Evolutionary conservation across 1,140 invertebrate species (phyloP).

Genomic region (Pentalonia nigronervosa): DNA sequence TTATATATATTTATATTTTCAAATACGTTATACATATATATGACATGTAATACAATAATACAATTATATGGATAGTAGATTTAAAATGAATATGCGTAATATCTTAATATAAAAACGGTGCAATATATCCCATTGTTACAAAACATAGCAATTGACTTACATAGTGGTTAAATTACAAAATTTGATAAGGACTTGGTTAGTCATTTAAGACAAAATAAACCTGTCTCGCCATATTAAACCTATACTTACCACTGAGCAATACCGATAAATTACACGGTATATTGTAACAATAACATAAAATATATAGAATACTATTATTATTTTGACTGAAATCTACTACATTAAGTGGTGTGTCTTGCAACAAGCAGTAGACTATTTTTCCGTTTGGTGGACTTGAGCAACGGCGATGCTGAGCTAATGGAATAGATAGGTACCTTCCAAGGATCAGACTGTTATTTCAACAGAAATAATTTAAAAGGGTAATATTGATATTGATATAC

Average conservation of each 20-base stretch:
- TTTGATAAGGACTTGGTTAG: background rate
- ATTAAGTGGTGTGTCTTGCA: background rate
- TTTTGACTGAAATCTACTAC: background rate
- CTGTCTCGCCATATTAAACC: background rate
- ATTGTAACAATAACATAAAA: background rate
- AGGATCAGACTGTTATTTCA: background rate
- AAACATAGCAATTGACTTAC: background rate
- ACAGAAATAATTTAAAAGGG: constrained; percentile 10
- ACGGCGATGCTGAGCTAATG: background rate
- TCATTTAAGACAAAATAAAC: background rate
- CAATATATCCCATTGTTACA: background rate
- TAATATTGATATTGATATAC: background rate
- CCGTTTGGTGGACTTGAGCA: background rate
- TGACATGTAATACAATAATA: background rate
- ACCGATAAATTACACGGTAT: background rate
- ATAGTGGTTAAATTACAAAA: background rate
- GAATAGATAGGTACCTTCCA: background rate
- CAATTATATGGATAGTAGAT: background rate
- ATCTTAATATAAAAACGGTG: background rate
- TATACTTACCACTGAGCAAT: background rate
- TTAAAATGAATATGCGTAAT: background rate
- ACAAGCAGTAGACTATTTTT: background rate
- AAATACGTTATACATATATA: background rate
- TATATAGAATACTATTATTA: background rate
- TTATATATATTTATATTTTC: background rate